Percentiles rank a stretch among this genome's conserved stretches.
These are phyloP conservation scores for Euthynnus affinis DNA, from an alignment of 2,797 vertebrate genomes.

Conservation along the genomic window DNA sequence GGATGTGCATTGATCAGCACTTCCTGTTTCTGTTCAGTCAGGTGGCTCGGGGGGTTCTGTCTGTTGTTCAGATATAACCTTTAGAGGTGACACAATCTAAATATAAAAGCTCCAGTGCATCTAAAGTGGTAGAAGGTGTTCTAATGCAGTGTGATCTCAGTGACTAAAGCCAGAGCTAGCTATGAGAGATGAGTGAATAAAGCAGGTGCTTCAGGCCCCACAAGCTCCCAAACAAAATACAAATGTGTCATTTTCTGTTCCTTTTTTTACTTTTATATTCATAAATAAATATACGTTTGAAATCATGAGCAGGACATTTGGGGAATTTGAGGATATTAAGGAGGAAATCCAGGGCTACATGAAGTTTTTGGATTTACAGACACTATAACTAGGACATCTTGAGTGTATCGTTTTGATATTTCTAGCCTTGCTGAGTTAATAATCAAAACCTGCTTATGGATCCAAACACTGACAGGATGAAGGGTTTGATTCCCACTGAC, in stretches of 20 bases:
- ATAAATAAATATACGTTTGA: not conserved
- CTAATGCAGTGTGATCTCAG: too few relatives aligned
- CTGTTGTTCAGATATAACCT: not conserved
- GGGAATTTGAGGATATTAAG: not conserved
- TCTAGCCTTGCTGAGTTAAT: not conserved
- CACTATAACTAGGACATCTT: not conserved
- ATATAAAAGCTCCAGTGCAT: not conserved
- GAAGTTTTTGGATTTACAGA: not conserved
- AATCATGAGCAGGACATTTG: not conserved
- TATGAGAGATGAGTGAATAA: too few relatives aligned
- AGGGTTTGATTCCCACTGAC: not conserved
- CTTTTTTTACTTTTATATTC: too few relatives aligned
- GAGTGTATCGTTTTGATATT: not conserved
- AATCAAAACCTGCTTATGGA: not conserved
- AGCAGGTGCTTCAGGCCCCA: too few relatives aligned
- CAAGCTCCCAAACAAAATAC: not conserved
- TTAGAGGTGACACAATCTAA: not conserved
- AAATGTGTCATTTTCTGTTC: not conserved
- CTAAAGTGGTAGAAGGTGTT: not conserved
- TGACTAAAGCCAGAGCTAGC: too few relatives aligned
- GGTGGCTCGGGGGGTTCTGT: constrained; percentile 7
- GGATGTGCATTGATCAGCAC: constrained; percentile 38
- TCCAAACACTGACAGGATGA: not conserved
- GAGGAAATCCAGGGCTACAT: not conserved
- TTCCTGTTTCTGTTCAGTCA: constrained; percentile 51